These are phyloP conservation scores for Vidua macroura DNA, from an alignment of 2,113 vertebrate species.

Conservation along the genomic window DNA sequence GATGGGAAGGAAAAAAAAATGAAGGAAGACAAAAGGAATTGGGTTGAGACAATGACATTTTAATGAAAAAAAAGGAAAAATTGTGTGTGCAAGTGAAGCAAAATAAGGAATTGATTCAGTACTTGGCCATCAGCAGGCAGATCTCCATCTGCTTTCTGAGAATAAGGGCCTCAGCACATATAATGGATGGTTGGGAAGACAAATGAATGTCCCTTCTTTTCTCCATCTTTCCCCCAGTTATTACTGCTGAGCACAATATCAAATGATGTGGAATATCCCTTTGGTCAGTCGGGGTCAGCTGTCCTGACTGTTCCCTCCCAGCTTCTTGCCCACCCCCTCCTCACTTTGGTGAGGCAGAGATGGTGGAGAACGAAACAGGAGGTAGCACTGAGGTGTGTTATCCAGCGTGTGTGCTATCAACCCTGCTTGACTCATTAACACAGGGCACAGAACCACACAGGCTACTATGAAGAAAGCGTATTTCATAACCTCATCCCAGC, in stretches of 20 bases:
- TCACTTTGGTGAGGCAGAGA: neutral
- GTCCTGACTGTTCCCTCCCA: neutral
- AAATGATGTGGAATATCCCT: no score
- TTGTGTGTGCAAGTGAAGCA: neutral
- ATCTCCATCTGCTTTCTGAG: neutral
- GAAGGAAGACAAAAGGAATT: neutral
- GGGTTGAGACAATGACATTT: neutral
- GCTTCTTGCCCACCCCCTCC: accelerated
- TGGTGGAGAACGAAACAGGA: neutral
- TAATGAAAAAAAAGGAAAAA: neutral
- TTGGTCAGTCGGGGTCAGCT: neutral
- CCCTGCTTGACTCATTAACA: accelerated
- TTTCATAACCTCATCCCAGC: neutral
- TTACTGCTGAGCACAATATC: neutral
- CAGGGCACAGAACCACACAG: neutral
- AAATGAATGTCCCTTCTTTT: neutral
- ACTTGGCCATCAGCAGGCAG: neutral
- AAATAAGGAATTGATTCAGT: neutral
- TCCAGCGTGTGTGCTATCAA: neutral
- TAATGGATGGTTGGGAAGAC: neutral
- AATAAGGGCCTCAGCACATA: neutral
- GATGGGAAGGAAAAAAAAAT: neutral
- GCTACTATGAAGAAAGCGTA: neutral
- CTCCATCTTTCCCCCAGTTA: neutral
- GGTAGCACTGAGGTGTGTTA: neutral